A percentile compares a stretch with the other conserved stretches of the same genome.
These are phyloP conservation scores for Poeciliopsis occidentalis DNA, from an alignment of 2,113 vertebrate species.

Conservation along the genomic window DNA sequence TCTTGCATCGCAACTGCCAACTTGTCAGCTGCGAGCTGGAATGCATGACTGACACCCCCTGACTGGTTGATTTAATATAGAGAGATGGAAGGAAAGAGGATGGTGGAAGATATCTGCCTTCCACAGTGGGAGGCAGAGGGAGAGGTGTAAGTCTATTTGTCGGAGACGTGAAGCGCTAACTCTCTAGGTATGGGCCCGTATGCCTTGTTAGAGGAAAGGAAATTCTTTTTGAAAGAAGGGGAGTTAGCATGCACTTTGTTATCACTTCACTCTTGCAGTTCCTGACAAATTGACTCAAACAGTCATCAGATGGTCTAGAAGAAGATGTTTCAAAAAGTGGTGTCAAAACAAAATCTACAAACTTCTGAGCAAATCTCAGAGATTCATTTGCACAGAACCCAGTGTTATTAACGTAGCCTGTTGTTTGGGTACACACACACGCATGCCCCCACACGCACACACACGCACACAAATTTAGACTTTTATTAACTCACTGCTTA, in stretches of 20 bases:
- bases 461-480: neutral
- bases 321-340: constrained; percentile 63
- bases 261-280: constrained; percentile 59
- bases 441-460: neutral
- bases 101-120: constrained; percentile 59
- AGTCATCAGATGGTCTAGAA: constrained; percentile 63
- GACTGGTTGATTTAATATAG: constrained; percentile 84
- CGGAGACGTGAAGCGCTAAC: constrained; percentile 81
- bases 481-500: neutral
- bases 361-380: constrained; percentile 45
- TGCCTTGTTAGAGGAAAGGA: constrained; percentile 76
- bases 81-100: constrained; percentile 67
- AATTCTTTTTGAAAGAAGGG: constrained; percentile 31
- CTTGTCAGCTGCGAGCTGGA: constrained; percentile 77
- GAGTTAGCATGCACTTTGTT: constrained; percentile 76
- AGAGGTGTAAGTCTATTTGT: constrained; percentile 83
- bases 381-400: constrained; percentile 18
- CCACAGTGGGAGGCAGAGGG: constrained; percentile 63
- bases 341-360: constrained; percentile 45
- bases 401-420: neutral
- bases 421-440: neutral
- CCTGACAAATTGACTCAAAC: constrained; percentile 72
- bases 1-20: constrained; percentile 80
- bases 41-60: constrained; percentile 82
- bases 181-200: constrained; percentile 76